These are phyloP conservation scores for Odocoileus hemionus DNA, from an alignment of 2,113 vertebrate genomes.

Conservation along the genomic window DNA sequence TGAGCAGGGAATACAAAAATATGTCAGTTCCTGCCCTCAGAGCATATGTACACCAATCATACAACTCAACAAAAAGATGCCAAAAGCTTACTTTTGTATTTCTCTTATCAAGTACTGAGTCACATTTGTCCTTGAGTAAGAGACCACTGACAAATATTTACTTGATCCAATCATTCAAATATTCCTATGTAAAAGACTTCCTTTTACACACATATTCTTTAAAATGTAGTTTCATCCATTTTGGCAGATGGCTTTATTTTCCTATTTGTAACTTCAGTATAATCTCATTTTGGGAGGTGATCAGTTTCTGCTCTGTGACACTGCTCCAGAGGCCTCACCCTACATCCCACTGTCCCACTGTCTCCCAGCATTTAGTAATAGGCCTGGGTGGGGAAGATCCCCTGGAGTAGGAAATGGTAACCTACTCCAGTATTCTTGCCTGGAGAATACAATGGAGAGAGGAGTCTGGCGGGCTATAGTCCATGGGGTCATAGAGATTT, in stretches of 20 bases:
- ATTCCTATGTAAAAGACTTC: background rate
- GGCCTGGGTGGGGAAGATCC: background rate
- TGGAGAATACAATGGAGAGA: background rate
- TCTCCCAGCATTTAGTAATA: slow-evolving; percentile 4
- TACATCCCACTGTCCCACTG: background rate
- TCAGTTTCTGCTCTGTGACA: background rate
- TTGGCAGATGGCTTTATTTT: background rate
- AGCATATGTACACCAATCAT: background rate
- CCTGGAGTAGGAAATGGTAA: background rate
- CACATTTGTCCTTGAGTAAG: background rate
- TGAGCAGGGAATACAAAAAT: background rate
- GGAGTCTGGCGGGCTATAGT: background rate
- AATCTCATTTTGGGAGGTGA: background rate
- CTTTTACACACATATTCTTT: background rate
- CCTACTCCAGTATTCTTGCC: background rate
- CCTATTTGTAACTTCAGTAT: background rate
- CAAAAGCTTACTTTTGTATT: background rate
- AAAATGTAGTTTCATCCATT: background rate
- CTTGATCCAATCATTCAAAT: background rate
- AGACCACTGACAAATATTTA: background rate
- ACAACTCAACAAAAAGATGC: background rate
- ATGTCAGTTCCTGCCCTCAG: background rate
- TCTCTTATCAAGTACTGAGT: background rate
- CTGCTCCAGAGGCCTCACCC: background rate
- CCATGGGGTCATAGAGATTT: background rate